These are phyloP conservation scores for Rhizomys pruinosus DNA, from an alignment of 2,113 vertebrate genomes.

Conservation along the genomic window DNA sequence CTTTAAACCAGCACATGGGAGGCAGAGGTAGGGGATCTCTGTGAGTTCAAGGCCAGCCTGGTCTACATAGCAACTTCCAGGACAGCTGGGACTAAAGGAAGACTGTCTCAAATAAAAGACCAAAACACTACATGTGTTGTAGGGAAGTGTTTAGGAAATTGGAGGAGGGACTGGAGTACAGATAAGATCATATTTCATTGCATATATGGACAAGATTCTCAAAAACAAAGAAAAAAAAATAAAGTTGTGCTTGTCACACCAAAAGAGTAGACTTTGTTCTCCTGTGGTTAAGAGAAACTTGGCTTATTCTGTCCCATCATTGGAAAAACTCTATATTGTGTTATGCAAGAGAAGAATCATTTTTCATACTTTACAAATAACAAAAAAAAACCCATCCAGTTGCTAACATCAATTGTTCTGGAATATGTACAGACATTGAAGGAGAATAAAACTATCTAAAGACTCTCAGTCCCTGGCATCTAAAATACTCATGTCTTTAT, in stretches of 20 bases:
- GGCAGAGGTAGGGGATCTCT: too few relatives aligned
- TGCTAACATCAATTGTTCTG: neutral
- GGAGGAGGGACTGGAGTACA: neutral
- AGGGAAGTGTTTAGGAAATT: neutral
- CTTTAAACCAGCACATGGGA: too few relatives aligned
- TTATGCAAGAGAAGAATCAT: neutral
- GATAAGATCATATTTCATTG: neutral
- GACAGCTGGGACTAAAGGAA: too few relatives aligned
- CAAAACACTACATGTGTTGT: too few relatives aligned
- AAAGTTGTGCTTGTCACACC: neutral
- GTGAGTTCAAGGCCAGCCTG: too few relatives aligned
- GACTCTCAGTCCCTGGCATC: neutral
- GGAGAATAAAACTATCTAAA: neutral
- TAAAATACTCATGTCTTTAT: neutral
- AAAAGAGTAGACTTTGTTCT: neutral
- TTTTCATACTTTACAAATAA: constrained; percentile 11
- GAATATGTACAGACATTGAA: neutral
- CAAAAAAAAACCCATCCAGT: neutral
- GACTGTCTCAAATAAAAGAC: too few relatives aligned
- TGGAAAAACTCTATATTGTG: neutral
- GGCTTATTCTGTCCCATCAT: neutral
- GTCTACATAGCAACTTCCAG: too few relatives aligned
- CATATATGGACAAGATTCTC: neutral
- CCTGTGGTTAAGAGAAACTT: neutral
- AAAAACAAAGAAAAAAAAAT: neutral